These are phyloP conservation scores for Micromesistius poutassou DNA, from an alignment of 2,797 vertebrate genomes.

Conservation along the genomic window DNA sequence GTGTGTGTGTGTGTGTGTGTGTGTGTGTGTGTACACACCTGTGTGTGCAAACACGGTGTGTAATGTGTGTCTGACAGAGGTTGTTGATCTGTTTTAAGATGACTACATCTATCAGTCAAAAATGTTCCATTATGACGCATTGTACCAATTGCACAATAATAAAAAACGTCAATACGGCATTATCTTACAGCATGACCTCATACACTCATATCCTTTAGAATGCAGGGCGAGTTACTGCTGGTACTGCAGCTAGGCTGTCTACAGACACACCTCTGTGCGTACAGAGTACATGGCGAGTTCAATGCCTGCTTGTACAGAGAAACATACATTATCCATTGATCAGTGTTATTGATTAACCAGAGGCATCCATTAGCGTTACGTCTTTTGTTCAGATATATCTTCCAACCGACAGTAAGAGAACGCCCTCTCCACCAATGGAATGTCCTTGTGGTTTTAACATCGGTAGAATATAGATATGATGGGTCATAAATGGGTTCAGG, in stretches of 20 bases:
- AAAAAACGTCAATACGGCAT: background rate
- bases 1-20: background rate
- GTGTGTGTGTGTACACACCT: conserved; percentile 15
- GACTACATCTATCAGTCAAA: background rate
- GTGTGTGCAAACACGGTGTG: background rate
- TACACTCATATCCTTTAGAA: background rate
- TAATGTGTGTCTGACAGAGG: background rate
- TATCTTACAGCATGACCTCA: background rate
- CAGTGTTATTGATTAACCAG: conserved; percentile 42
- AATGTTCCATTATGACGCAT: background rate
- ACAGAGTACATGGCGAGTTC: conserved; percentile 4
- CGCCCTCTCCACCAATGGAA: background rate
- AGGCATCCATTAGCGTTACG: background rate
- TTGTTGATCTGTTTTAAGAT: background rate
- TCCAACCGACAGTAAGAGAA: background rate
- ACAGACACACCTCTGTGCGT: background rate
- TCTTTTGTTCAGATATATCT: background rate
- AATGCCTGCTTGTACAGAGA: conserved; percentile 11
- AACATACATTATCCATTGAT: conserved; percentile 36
- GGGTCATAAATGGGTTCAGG: too few relatives aligned
- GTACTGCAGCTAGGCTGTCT: background rate
- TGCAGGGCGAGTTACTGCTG: background rate
- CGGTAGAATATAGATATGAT: background rate
- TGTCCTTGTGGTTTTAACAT: background rate
- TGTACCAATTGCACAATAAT: too few relatives aligned